Conservation (phyloP, 2,113 vertebrate genomes). For the Amblyornis subalaris region DNA sequence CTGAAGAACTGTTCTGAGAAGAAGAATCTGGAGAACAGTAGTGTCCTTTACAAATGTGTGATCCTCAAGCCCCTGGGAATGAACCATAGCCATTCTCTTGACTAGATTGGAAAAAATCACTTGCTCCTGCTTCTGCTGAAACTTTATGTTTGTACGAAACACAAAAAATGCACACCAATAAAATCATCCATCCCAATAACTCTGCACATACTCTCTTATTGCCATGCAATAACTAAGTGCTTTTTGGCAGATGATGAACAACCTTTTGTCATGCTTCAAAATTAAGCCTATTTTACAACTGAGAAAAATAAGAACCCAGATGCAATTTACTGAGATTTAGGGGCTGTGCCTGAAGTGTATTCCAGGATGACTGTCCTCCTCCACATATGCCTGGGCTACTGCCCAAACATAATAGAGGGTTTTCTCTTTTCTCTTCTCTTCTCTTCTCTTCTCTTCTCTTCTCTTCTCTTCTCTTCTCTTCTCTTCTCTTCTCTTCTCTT, state of each 20-base stretch:
- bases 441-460: too few species aligned
- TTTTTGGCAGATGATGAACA: slow-evolving; percentile 37
- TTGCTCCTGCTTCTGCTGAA: background rate
- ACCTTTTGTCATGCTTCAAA: slow-evolving; percentile 18
- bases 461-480: background rate
- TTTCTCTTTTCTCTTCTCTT: background rate
- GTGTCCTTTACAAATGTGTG: background rate
- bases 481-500: background rate
- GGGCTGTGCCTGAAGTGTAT: background rate
- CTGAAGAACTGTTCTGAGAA: background rate
- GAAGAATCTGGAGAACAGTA: background rate
- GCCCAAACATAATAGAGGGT: background rate
- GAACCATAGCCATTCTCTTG: background rate
- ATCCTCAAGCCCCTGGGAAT: background rate
- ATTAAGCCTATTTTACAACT: slow-evolving; percentile 41
- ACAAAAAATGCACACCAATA: background rate
- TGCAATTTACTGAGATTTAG: slow-evolving; percentile 35
- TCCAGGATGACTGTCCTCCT: slow-evolving; percentile 17
- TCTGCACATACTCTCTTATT: background rate
- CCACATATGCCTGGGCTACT: background rate
- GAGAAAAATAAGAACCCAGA: slow-evolving; percentile 20
- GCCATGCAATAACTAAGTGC: background rate
- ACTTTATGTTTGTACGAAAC: background rate
- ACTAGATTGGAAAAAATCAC: background rate
- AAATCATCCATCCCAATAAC: background rate